phyloP scores from a whole-genome alignment of 2,888 invertebrate species.

The Bunonema sp. region DNA sequence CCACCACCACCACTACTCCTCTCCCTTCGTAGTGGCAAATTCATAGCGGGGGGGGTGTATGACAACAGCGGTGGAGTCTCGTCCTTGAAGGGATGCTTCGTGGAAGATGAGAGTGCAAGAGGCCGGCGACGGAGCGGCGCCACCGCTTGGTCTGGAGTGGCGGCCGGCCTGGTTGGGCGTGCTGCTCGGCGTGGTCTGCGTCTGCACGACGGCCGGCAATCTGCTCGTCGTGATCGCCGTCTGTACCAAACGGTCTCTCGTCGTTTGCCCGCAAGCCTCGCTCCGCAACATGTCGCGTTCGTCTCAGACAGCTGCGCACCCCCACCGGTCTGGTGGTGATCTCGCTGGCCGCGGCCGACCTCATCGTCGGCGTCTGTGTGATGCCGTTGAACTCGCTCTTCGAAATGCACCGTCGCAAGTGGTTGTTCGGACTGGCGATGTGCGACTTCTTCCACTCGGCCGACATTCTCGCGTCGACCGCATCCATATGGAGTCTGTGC shows the following conservation, averaged over 20 bases:
- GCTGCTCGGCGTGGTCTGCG: constrained; percentile 68
- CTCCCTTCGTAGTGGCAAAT: too few relatives aligned
- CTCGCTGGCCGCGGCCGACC: constrained; percentile 85
- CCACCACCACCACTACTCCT: too few relatives aligned
- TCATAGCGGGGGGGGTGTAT: too few relatives aligned
- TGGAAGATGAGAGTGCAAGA: too few relatives aligned
- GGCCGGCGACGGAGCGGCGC: too few relatives aligned
- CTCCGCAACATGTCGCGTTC: too few relatives aligned
- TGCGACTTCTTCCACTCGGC: constrained; percentile 93
- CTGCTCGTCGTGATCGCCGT: constrained; percentile 82
- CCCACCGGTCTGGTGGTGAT: too few relatives aligned
- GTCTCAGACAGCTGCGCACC: too few relatives aligned
- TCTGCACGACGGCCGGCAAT: constrained; percentile 86
- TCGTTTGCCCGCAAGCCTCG: background rate
- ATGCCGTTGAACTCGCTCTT: constrained; percentile 65
- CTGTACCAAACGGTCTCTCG: constrained; percentile 61
- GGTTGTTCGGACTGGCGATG: constrained; percentile 59
- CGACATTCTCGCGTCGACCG: constrained; percentile 89
- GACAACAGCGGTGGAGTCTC: too few relatives aligned
- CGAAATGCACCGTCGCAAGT: constrained; percentile 37
- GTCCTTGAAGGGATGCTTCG: too few relatives aligned
- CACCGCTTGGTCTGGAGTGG: too few relatives aligned
- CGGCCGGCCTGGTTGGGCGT: constrained; percentile 52
- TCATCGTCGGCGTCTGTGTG: constrained; percentile 82
- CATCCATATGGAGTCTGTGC: constrained; percentile 87